Evolutionary conservation across 1,140 invertebrate genomes (phyloP).

Genomic region (Drepana arcuata): DNA sequence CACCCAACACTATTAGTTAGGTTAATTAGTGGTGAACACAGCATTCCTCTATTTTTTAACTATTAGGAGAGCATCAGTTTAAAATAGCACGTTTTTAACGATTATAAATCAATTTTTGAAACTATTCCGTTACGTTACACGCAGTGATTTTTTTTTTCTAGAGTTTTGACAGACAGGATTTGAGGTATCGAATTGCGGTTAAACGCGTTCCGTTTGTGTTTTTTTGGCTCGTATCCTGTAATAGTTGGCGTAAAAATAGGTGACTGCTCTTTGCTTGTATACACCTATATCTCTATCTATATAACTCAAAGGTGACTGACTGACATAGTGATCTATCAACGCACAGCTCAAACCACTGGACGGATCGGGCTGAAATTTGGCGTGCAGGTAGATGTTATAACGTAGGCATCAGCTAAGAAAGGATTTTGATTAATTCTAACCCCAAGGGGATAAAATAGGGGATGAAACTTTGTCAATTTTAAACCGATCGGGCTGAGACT

Average conservation of each 20-base stretch:
- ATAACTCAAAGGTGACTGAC: too few relatives aligned
- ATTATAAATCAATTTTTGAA: slow-evolving; percentile 57
- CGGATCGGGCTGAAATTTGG: too few relatives aligned
- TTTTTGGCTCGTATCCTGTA: slow-evolving; percentile 22
- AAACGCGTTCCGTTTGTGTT: slow-evolving; percentile 12
- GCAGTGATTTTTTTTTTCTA: slow-evolving; percentile 45
- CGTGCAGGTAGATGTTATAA: too few relatives aligned
- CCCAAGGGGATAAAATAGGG: too few relatives aligned
- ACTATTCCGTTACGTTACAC: slow-evolving; percentile 43
- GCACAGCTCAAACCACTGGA: too few relatives aligned
- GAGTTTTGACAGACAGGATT: slow-evolving; percentile 52
- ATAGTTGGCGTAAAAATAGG: not conserved
- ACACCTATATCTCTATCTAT: too few relatives aligned
- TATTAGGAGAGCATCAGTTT: slow-evolving; percentile 1
- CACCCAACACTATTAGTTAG: slow-evolving; percentile 33
- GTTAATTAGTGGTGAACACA: slow-evolving; percentile 60
- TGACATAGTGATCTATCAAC: too few relatives aligned
- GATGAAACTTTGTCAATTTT: too few relatives aligned
- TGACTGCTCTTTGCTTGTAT: not conserved
- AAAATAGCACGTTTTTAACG: slow-evolving; percentile 14
- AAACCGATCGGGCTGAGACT: too few relatives aligned
- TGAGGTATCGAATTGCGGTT: slow-evolving; percentile 44
- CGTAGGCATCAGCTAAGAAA: too few relatives aligned
- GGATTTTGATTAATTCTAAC: too few relatives aligned
- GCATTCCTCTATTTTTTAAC: slow-evolving; percentile 32